Conservation (phyloP, 2,888 invertebrate genomes). For the Pristionchus fissidentatus region DNA sequence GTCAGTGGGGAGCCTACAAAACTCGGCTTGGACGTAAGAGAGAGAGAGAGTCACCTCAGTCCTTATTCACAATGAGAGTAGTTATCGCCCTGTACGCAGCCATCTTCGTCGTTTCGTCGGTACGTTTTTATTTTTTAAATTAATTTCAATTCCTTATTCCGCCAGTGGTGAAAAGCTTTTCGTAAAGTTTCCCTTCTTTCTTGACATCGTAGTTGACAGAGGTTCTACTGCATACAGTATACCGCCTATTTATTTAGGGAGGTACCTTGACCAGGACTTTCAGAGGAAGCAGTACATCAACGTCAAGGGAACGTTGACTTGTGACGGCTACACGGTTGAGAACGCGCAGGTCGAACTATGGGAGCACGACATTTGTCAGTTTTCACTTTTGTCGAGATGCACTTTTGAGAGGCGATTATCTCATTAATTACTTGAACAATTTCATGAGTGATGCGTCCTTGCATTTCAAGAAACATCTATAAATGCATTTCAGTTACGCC, state of each 20-base stretch:
- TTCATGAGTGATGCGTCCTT: too few species aligned
- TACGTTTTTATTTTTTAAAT: neutral
- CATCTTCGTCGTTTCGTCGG: neutral
- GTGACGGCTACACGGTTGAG: neutral
- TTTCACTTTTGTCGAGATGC: too few species aligned
- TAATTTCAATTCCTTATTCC: neutral
- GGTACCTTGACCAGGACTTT: neutral
- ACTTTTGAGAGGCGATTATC: too few species aligned
- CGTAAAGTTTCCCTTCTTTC: neutral
- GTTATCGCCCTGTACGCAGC: neutral
- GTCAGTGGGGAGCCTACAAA: constrained; percentile 29
- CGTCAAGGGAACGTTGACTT: constrained; percentile 28
- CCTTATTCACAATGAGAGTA: neutral
- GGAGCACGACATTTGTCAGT: constrained; percentile 45
- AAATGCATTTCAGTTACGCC: constrained; percentile 18
- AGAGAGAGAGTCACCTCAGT: too few species aligned
- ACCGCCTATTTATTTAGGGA: too few species aligned
- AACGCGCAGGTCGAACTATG: constrained; percentile 44
- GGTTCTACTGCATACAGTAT: too few species aligned
- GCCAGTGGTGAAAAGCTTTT: neutral
- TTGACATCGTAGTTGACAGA: too few species aligned
- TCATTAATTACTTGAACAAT: too few species aligned
- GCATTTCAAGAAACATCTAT: neutral
- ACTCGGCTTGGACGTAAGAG: neutral
- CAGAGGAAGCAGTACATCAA: constrained; percentile 21